These are phyloP conservation scores for Cromileptes altivelis DNA, from an alignment of 2,113 vertebrate species.

Conservation along the genomic window DNA sequence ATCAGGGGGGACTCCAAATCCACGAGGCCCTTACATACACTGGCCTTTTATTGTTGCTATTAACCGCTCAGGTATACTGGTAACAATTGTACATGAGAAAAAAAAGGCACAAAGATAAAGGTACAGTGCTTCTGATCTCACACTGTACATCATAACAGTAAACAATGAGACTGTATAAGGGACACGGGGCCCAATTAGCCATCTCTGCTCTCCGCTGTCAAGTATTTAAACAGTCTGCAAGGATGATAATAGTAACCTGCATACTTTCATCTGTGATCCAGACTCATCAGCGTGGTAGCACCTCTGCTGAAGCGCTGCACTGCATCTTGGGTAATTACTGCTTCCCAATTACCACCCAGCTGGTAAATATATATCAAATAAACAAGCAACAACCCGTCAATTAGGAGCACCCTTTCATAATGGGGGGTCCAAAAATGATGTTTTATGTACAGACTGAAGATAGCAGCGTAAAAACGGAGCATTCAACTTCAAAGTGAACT, in stretches of 20 bases:
- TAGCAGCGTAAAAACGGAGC: slow-evolving; percentile 43
- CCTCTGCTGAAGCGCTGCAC: slow-evolving; percentile 59
- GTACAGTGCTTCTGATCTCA: slow-evolving; percentile 39
- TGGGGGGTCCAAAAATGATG: slow-evolving; percentile 70
- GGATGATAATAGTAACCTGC: slow-evolving; percentile 69
- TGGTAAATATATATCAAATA: slow-evolving; percentile 86
- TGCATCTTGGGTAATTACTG: slow-evolving; percentile 83
- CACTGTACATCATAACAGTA: slow-evolving; percentile 63
- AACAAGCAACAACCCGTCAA: slow-evolving; percentile 86
- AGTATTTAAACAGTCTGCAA: slow-evolving; percentile 68
- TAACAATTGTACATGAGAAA: slow-evolving; percentile 37
- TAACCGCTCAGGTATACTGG: slow-evolving; percentile 55
- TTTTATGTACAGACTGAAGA: slow-evolving; percentile 64
- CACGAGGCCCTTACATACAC: slow-evolving; percentile 51
- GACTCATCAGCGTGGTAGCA: slow-evolving; percentile 63
- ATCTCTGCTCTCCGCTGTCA: slow-evolving; percentile 58
- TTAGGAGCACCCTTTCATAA: slow-evolving; percentile 81
- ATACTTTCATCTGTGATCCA: slow-evolving; percentile 75
- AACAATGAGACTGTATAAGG: slow-evolving; percentile 62
- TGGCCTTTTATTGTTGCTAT: slow-evolving; percentile 64
- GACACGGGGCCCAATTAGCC: slow-evolving; percentile 75
- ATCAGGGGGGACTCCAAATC: slow-evolving; percentile 59
- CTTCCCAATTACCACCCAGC: slow-evolving; percentile 82
- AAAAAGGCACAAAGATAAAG: slow-evolving; percentile 36
- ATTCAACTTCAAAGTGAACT: slow-evolving; percentile 78